These are phyloP conservation scores for Tenthredo scrophulariae DNA, from an alignment of 2,888 invertebrate species.

Conservation along the genomic window DNA sequence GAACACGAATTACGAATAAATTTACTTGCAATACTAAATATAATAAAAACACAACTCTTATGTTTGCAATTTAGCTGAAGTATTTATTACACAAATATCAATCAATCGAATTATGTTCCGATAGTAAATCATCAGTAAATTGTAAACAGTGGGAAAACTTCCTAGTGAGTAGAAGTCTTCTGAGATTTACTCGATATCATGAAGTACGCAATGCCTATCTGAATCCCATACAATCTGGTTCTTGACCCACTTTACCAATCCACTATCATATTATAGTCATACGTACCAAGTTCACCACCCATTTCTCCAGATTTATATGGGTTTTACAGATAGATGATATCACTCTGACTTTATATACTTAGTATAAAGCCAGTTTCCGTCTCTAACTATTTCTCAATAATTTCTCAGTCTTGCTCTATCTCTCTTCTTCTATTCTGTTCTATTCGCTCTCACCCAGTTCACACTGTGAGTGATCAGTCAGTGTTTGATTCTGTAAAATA, in stretches of 20 bases:
- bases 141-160: neutral
- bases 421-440: neutral
- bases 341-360: neutral
- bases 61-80: neutral
- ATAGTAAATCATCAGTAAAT: neutral
- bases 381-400: neutral
- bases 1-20: neutral
- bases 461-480: neutral
- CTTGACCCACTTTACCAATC: neutral
- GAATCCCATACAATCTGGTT: neutral
- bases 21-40: neutral
- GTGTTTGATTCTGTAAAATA: neutral
- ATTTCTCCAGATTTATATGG: neutral
- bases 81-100: neutral
- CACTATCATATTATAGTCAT: neutral
- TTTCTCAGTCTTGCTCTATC: conserved; percentile 79
- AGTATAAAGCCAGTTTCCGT: conserved; percentile 53
- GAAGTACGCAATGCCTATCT: neutral
- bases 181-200: neutral
- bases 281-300: neutral
- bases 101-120: neutral
- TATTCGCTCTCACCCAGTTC: neutral
- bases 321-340: neutral
- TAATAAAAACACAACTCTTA: neutral
- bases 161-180: neutral